These are phyloP conservation scores for Steinernema khuongi DNA, from an alignment of 1,140 invertebrate genomes.

Conservation along the genomic window DNA sequence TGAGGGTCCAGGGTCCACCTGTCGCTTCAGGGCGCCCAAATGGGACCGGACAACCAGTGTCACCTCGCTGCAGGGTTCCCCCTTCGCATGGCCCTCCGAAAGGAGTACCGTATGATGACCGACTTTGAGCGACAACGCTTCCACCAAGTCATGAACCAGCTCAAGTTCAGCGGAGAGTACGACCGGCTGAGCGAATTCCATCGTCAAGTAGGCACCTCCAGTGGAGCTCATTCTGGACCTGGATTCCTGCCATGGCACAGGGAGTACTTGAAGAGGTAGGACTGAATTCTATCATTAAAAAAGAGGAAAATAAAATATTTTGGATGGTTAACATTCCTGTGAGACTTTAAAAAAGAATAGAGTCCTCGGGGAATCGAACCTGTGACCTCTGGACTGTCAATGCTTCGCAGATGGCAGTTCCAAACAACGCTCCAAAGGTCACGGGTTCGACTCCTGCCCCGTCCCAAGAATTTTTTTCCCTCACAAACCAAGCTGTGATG, in stretches of 20 bases:
- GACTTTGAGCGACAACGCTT: conserved; percentile 56
- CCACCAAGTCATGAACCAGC: conserved; percentile 57
- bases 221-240: conserved; percentile 51
- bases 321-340: too few relatives aligned
- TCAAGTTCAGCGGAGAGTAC: conserved; percentile 59
- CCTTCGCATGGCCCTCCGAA: conserved; percentile 48
- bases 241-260: conserved; percentile 55
- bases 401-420: too few relatives aligned
- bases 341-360: too few relatives aligned
- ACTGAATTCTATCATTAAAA: too few relatives aligned
- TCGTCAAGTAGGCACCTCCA: conserved; percentile 37
- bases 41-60: conserved; percentile 47
- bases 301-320: too few relatives aligned
- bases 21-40: conserved; percentile 39
- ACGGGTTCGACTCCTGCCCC: neutral
- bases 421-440: neutral
- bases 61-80: conserved; percentile 42
- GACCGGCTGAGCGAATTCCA: conserved; percentile 51
- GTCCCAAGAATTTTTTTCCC: neutral
- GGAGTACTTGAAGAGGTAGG: conserved; percentile 46
- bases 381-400: too few relatives aligned
- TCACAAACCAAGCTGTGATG: too few relatives aligned
- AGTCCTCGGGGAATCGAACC: too few relatives aligned
- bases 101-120: conserved; percentile 60
- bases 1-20: conserved; percentile 24